Evolutionary conservation across 2,113 vertebrate genomes (phyloP).

Genomic region (Etia nguti): DNA sequence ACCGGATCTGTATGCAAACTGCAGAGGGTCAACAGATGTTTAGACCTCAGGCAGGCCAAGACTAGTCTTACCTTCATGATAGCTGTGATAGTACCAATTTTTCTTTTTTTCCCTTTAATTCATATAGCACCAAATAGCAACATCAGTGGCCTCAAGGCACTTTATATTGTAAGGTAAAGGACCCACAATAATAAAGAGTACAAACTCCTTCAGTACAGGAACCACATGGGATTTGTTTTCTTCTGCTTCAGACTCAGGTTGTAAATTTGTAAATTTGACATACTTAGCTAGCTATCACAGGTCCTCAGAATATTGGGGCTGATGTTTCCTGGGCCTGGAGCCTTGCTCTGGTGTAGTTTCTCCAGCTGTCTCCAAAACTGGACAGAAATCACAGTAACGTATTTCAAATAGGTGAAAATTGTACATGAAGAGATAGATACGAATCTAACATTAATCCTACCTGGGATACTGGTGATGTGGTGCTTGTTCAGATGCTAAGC

Average conservation of each 20-base stretch:
- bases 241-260: neutral
- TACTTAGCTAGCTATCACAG: neutral
- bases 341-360: neutral
- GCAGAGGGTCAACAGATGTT: neutral
- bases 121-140: neutral
- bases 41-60: neutral
- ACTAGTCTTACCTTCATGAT: neutral
- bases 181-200: neutral
- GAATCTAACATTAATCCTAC: neutral
- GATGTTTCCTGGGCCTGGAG: neutral
- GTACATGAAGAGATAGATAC: neutral
- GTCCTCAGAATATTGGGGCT: neutral
- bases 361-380: neutral
- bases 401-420: neutral
- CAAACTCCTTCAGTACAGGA: neutral
- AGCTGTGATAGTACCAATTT: neutral
- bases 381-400: neutral
- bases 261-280: neutral
- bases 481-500: slow-evolving; percentile 59
- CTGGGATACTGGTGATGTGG: slow-evolving; percentile 31
- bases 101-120: neutral
- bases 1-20: neutral
- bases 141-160: neutral
- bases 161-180: neutral
- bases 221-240: neutral